Evolutionary conservation across 2,888 invertebrate species (phyloP).

Genomic region (Cosmopolites sordidus): DNA sequence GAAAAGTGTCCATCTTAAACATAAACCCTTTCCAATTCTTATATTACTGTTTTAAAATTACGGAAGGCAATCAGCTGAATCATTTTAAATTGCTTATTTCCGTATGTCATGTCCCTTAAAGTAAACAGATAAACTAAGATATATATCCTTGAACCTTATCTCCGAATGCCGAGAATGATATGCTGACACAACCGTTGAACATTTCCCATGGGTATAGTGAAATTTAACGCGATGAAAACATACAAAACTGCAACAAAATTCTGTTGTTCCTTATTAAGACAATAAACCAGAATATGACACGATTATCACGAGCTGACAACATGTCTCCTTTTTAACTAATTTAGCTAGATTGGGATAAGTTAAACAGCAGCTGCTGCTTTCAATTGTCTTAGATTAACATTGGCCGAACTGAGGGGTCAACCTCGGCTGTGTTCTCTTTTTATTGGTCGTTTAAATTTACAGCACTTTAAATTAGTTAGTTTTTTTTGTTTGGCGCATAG

Average conservation of each 20-base stretch:
- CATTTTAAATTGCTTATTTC: too few species aligned
- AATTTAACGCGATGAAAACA: too few species aligned
- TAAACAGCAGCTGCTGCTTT: slow-evolving; percentile 41
- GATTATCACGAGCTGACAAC: slow-evolving; percentile 21
- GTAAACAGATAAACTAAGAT: background rate
- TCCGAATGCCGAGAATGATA: too few species aligned
- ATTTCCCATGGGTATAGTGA: too few species aligned
- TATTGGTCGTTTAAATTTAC: slow-evolving; percentile 7
- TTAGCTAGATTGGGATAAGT: slow-evolving; percentile 41
- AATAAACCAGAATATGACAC: background rate
- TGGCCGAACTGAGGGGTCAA: slow-evolving; percentile 23
- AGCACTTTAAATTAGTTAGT: slow-evolving; percentile 10
- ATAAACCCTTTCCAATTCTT: too few species aligned
- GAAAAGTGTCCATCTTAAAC: too few species aligned
- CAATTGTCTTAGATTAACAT: slow-evolving; percentile 46
- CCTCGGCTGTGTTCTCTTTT: slow-evolving; percentile 16
- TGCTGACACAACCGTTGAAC: too few species aligned
- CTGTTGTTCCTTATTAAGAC: background rate
- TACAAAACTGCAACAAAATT: background rate
- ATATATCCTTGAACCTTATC: background rate
- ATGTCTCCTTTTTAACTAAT: slow-evolving; percentile 34
- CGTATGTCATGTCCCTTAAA: background rate
- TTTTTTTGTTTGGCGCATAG: background rate
- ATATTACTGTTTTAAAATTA: too few species aligned
- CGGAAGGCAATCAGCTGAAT: too few species aligned